Conservation (phyloP, 2,888 invertebrate genomes). For the Ecliptopera silaceata region DNA sequence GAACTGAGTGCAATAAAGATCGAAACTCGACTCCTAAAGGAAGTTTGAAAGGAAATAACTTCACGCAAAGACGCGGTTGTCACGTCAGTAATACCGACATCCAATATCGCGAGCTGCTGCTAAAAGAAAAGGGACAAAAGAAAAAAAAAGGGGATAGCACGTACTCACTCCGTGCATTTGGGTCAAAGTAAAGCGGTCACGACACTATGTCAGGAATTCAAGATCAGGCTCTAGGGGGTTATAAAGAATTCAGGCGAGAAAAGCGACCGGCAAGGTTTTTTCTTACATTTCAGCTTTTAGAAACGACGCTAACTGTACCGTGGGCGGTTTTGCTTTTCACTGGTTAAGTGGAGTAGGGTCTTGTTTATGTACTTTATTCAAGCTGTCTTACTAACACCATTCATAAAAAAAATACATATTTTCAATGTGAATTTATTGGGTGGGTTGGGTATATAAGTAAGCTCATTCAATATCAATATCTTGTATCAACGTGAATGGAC, state of each 20-base stretch:
- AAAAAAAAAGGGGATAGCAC: slow-evolving; percentile 9
- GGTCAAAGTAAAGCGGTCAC: slow-evolving; percentile 31
- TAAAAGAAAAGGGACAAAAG: background rate
- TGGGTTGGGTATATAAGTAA: too few relatives aligned
- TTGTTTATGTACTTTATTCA: too few relatives aligned
- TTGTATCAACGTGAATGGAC: too few relatives aligned
- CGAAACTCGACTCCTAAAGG: background rate
- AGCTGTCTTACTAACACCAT: too few relatives aligned
- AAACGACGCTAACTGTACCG: background rate
- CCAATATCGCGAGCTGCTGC: slow-evolving; percentile 15
- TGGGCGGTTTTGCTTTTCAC: background rate
- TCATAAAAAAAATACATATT: too few relatives aligned
- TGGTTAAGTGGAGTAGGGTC: background rate
- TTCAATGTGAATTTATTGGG: too few relatives aligned
- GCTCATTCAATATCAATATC: too few relatives aligned
- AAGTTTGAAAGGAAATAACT: slow-evolving; percentile 1
- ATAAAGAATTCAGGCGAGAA: slow-evolving; percentile 26
- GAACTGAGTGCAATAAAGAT: background rate
- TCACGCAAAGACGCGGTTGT: background rate
- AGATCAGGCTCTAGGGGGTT: slow-evolving; percentile 27
- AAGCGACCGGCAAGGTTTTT: slow-evolving; percentile 10
- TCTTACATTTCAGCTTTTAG: slow-evolving; percentile 11
- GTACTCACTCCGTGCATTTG: slow-evolving; percentile 20
- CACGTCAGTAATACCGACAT: background rate
- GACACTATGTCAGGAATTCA: slow-evolving; percentile 31